Conservation (phyloP, 2,113 vertebrate genomes). For the Oxyruncus cristatus region DNA sequence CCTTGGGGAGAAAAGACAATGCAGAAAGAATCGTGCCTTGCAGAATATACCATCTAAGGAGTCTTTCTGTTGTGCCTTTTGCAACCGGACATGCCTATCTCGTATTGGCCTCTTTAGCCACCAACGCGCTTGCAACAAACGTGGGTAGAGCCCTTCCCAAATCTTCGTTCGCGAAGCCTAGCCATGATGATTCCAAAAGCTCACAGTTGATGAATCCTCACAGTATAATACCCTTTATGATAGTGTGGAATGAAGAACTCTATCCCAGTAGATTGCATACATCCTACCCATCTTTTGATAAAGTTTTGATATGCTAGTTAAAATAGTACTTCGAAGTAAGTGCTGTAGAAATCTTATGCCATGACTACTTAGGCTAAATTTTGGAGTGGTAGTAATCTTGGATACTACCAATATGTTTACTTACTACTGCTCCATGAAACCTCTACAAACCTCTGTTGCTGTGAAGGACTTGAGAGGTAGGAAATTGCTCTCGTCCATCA, state of each 20-base stretch:
- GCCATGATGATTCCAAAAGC: not conserved
- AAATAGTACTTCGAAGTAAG: not conserved
- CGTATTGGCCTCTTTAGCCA: no score
- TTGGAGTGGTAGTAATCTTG: not conserved
- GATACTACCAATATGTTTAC: rapidly evolving
- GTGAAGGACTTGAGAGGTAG: not conserved
- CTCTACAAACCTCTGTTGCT: not conserved
- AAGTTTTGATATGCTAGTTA: not conserved
- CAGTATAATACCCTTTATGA: not conserved
- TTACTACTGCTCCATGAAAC: not conserved
- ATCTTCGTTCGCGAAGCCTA: no score
- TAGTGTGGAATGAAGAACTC: not conserved
- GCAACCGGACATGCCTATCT: no score
- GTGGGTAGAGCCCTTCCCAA: no score
- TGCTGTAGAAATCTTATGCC: not conserved
- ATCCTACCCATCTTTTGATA: not conserved
- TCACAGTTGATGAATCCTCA: not conserved
- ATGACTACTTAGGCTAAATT: not conserved
- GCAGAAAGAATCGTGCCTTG: no score
- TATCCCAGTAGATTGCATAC: not conserved
- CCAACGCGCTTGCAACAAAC: no score
- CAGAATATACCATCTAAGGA: no score
- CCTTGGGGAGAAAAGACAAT: no score
- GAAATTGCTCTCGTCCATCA: not conserved
- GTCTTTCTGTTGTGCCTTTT: no score